Evolutionary conservation across 1,140 invertebrate species (phyloP), one percentile per base, ranked within the genome.

Genomic region (Heliconius melpomene): DNA sequence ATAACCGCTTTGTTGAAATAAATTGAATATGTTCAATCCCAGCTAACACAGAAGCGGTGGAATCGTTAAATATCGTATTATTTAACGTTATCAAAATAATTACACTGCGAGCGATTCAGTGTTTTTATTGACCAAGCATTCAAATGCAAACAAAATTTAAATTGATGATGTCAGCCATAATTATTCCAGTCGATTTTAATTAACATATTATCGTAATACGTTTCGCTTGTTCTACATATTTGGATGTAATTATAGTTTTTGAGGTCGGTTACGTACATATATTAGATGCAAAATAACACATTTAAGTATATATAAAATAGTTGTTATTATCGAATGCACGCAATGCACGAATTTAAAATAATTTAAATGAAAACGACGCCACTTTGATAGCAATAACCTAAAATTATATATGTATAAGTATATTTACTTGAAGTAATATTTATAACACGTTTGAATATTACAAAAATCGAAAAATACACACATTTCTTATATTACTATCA

Each of bases 161-260:
- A 84, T 85, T 85, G 79, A 86, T 83, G 84, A 80, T 77, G 79
- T 82, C 82, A 77, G 46, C 77, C 78, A 81, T 85, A 86, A 85
- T 86, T 86, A 85, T 81, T 77, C 57, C 78, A 78, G 79, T 79
- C 73, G 80, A 81, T 84, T 85, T 82, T 84, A 86, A 86, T 88
- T 88, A 83, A 86, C 81, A 81, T 78, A 78, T 83, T 82, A 85
- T 82, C 81, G 80, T 81, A 83, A 80, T 78, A 78, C 79, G 77
- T 83, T 80, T 73, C 72, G 75, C 76, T 57, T 75, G 71, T 74
- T 36, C 60, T 79, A 74, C 76, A 74, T 75, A 73, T 80, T 80
- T 80, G 40, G 70, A 46, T 40, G 20, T 73, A 77, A 74, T 74
- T 77, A 75, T 80, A 74, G 79, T 80, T 80, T 80, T 72, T 66